Conservation (phyloP, 2,888 invertebrate species). For the Drosophila maculinotata region DNA sequence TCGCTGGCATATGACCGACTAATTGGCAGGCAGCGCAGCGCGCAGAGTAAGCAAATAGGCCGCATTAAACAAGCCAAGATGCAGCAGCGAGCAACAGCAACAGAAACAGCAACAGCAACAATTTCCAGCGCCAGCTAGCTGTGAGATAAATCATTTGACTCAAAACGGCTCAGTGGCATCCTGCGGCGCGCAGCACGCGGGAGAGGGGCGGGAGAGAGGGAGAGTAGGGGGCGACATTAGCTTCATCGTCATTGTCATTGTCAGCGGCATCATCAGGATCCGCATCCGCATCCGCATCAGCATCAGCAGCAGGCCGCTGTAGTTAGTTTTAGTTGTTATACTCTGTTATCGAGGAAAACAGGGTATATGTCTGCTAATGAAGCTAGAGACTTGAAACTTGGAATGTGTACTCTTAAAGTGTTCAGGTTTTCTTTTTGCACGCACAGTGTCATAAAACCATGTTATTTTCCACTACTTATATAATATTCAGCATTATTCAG, state of each 20-base stretch:
- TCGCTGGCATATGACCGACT: slow-evolving; percentile 47
- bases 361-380: background rate
- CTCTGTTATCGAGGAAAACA: background rate
- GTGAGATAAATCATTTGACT: slow-evolving; percentile 73
- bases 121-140: slow-evolving; percentile 32
- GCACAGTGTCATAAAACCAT: too few relatives aligned
- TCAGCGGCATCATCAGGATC: slow-evolving; percentile 59
- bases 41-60: slow-evolving; percentile 20
- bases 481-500: too few relatives aligned
- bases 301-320: slow-evolving; percentile 13
- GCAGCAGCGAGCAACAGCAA: slow-evolving; percentile 6
- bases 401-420: too few relatives aligned
- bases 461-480: too few relatives aligned
- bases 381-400: background rate
- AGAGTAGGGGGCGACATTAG: slow-evolving; percentile 44
- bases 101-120: slow-evolving; percentile 4
- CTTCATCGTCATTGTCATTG: slow-evolving; percentile 65
- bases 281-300: slow-evolving; percentile 14
- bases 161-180: slow-evolving; percentile 50
- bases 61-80: slow-evolving; percentile 25
- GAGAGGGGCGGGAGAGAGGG: background rate
- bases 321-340: slow-evolving; percentile 52
- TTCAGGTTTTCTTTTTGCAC: too few relatives aligned
- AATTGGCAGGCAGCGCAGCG: slow-evolving; percentile 48
- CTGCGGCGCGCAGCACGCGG: slow-evolving; percentile 57